Evolutionary conservation across 1,140 invertebrate species (phyloP).

Genomic region (Lanistes nyassanus): DNA sequence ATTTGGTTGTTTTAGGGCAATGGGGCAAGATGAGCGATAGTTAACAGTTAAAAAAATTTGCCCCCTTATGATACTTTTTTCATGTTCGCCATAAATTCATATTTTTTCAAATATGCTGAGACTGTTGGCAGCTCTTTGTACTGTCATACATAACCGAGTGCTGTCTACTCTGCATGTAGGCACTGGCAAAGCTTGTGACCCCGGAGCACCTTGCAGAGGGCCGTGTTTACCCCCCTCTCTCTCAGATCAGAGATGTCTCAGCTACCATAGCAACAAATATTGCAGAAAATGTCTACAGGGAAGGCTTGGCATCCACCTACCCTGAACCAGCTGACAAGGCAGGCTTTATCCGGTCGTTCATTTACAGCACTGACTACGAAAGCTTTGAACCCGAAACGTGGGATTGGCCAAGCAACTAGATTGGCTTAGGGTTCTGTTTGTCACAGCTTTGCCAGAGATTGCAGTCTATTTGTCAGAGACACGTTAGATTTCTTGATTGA

Average conservation of each 20-base stretch:
- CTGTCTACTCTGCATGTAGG: too few species aligned
- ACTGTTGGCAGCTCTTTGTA: too few species aligned
- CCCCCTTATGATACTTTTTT: too few species aligned
- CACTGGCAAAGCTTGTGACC: slow-evolving; percentile 84
- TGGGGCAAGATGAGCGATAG: too few species aligned
- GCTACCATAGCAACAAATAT: slow-evolving; percentile 86
- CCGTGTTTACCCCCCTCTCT: slow-evolving; percentile 93
- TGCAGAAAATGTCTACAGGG: slow-evolving; percentile 88
- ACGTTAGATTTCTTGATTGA: neutral
- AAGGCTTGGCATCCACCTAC: slow-evolving; percentile 67
- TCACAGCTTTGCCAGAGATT: neutral
- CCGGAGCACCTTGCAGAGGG: slow-evolving; percentile 84
- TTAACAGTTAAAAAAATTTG: too few species aligned
- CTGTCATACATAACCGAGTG: too few species aligned
- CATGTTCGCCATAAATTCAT: too few species aligned
- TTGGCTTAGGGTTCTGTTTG: neutral
- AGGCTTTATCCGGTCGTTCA: slow-evolving; percentile 65
- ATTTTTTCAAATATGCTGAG: too few species aligned
- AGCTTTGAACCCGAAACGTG: slow-evolving; percentile 68
- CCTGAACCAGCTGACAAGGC: slow-evolving; percentile 71
- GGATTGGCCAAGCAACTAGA: slow-evolving; percentile 65
- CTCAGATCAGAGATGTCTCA: slow-evolving; percentile 89
- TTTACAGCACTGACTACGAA: slow-evolving; percentile 71
- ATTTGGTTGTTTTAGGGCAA: too few species aligned
- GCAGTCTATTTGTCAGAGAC: neutral